Evolutionary conservation across 2,888 invertebrate genomes (phyloP), one percentile per base, ranked within the genome.

Genomic region (Sphecodes monilicornis): DNA sequence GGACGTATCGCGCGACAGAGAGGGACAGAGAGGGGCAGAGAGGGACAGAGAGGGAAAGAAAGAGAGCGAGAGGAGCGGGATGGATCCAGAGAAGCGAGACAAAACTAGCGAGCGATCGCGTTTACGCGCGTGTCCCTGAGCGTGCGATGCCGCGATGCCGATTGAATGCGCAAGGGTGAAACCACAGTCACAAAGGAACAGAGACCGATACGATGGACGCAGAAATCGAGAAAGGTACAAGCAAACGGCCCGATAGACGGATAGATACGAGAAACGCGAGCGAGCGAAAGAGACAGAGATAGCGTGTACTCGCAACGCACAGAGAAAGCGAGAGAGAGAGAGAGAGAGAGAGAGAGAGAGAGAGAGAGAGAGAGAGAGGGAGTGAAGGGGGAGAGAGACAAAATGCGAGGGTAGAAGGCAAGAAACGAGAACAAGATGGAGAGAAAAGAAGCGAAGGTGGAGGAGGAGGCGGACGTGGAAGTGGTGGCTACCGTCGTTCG

Each of bases 401-500:
- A n/a, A 32, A 78, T 16, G 29, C 43, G 64, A 72, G 73, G 41
- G 43, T 36, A 66, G 78, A 69, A 81, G 78, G 78, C 57, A 75
- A 86, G 70, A 70, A 46, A 46, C 71, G 46, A 46, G 85, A 87
- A 73, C 32, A 78, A 80, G 89, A 78, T 81, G 84, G 80, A 89
- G 78, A 83, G 89, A 88, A 86, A 88, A 81, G 87, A 87, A 86
- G 75, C 79, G 80, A 75, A 80, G 85, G 82, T 78, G 85, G 86
- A 85, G 86, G 72, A 77, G 80, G 78, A 84, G 86, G 85, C 82
- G 81, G 87, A 74, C 83, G 88, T 82, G 88, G 79, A 82, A 84
- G 86, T 76, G 88, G 83, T 78, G 86, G 89, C 86, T 90, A 90
- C 90, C 91, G 90, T 90, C 91, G 88, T 91, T 90, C 91, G 91